Conservation (phyloP, 1,140 invertebrate genomes). For the Drosophila biarmipes region DNA sequence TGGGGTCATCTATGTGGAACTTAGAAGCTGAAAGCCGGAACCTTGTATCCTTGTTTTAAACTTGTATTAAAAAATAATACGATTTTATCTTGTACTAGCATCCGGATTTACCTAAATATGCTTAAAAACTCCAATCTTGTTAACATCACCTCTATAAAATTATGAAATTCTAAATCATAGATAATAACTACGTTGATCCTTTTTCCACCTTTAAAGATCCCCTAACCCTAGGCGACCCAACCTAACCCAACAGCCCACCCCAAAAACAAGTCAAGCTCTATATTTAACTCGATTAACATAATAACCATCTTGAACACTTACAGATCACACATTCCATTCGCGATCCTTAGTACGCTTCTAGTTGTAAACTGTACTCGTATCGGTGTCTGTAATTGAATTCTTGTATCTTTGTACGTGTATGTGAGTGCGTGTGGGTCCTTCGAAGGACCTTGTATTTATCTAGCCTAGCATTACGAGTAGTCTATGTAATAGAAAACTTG, state of each 20-base stretch:
- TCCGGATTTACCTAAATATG: background rate
- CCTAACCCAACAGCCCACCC: background rate
- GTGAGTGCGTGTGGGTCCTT: conserved; percentile 36
- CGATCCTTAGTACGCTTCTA: conserved; percentile 69
- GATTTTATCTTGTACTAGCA: background rate
- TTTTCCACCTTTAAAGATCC: background rate
- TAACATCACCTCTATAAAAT: too few relatives aligned
- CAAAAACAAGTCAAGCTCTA: conserved; percentile 42
- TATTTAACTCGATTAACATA: conserved; percentile 42
- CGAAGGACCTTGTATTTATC: conserved; percentile 39
- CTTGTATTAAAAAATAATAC: background rate
- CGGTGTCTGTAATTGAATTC: conserved; percentile 58
- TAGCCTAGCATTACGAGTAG: conserved; percentile 54
- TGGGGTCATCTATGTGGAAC: background rate
- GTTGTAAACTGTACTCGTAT: conserved; percentile 64
- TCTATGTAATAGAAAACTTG: conserved; percentile 61
- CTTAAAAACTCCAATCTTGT: background rate
- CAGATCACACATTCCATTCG: conserved; percentile 25
- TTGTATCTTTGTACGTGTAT: conserved; percentile 53
- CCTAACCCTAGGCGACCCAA: background rate
- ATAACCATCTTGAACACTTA: conserved; percentile 25
- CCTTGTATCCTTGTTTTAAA: too few relatives aligned
- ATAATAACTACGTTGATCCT: background rate
- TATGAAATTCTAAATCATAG: background rate
- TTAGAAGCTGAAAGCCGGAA: background rate